Percentiles rank a stretch among this genome's conserved stretches.
These are phyloP conservation scores for Piprites chloris DNA, from an alignment of 2,113 vertebrate species.

Conservation along the genomic window DNA sequence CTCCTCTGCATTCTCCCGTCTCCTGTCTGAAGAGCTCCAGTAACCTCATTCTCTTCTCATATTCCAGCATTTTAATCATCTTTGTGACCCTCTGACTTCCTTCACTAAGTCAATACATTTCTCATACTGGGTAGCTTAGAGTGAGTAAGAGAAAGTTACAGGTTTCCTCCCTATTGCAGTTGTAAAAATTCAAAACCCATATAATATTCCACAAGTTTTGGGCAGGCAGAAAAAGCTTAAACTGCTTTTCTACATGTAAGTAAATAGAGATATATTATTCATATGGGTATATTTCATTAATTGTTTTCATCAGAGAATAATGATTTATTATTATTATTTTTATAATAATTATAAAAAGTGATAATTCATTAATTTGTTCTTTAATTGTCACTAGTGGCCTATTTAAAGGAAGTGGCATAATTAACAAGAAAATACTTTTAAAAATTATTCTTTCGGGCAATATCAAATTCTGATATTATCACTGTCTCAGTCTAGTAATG, in stretches of 20 bases:
- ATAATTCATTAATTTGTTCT: not conserved
- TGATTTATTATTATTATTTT: not conserved
- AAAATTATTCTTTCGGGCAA: not conserved
- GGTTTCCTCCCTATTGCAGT: not conserved
- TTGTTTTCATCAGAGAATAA: not conserved
- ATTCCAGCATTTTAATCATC: not conserved
- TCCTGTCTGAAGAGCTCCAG: not conserved
- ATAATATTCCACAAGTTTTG: not conserved
- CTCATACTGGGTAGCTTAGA: not conserved
- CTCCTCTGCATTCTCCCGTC: not conserved
- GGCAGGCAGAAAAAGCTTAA: not conserved
- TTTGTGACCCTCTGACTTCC: not conserved
- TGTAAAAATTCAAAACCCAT: not conserved
- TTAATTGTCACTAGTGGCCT: not conserved
- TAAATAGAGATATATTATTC: not conserved
- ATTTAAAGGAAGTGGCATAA: not conserved
- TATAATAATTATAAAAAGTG: not conserved
- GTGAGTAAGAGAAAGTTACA: not conserved
- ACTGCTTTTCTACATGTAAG: not conserved
- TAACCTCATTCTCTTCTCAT: not conserved
- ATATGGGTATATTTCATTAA: not conserved
- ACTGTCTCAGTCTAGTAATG: not conserved
- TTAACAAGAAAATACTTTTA: not conserved
- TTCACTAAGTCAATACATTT: not conserved
- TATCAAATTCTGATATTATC: not conserved